These are phyloP conservation scores for Microchrysa polita DNA, from an alignment of 2,888 invertebrate species.

Conservation along the genomic window DNA sequence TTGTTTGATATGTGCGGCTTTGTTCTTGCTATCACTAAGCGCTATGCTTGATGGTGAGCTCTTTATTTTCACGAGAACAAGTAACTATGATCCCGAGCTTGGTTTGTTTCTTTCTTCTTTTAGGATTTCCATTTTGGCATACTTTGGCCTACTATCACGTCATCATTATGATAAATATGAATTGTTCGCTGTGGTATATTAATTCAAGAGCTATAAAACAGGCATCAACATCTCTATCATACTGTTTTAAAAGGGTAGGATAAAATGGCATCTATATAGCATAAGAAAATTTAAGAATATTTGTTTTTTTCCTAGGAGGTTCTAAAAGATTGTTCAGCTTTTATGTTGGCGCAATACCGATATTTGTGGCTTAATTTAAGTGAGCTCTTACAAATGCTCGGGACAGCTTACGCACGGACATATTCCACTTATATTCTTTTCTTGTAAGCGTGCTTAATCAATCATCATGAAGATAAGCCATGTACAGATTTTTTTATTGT, in stretches of 20 bases:
- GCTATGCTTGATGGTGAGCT: conserved; percentile 66
- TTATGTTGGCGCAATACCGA: conserved; percentile 70
- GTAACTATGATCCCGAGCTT: too few relatives aligned
- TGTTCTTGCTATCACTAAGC: conserved; percentile 70
- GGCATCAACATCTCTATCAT: conserved; percentile 69
- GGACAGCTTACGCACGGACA: conserved; percentile 74
- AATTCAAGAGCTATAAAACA: conserved; percentile 74
- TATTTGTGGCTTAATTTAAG: conserved; percentile 73
- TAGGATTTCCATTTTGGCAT: conserved; percentile 71
- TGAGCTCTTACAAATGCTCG: conserved; percentile 72
- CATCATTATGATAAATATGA: conserved; percentile 78
- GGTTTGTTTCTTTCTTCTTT: too few relatives aligned
- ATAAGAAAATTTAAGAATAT: too few relatives aligned
- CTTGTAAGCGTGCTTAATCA: conserved; percentile 65
- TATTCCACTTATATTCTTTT: conserved; percentile 74
- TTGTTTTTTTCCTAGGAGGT: conserved; percentile 1
- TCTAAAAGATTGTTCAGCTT: conserved; percentile 66
- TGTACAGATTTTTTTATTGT: conserved; percentile 6
- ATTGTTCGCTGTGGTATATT: conserved; percentile 76
- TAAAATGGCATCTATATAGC: conserved; percentile 23
- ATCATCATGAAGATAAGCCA: background rate
- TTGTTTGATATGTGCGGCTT: conserved; percentile 70
- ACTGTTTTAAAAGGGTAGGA: conserved; percentile 66
- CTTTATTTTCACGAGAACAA: too few relatives aligned
- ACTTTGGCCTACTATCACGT: conserved; percentile 70